A percentile compares a stretch with the other conserved stretches of the same genome.
These are phyloP conservation scores for Nerophis ophidion DNA, from an alignment of 2,113 vertebrate species.

Conservation along the genomic window DNA sequence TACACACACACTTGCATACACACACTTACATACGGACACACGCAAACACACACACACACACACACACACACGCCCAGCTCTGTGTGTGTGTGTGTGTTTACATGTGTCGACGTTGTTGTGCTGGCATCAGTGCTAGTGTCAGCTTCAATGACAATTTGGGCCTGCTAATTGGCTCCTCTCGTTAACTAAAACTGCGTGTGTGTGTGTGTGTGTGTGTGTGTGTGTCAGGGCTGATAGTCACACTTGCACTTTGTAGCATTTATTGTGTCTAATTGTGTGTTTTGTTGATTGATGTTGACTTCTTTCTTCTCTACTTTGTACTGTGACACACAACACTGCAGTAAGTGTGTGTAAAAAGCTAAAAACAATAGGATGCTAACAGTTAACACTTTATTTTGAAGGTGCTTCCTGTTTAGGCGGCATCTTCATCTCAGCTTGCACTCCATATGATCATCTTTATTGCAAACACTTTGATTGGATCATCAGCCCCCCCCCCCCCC, in stretches of 20 bases:
- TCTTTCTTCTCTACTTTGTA: neutral
- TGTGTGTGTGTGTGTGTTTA: conserved; percentile 53
- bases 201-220: conserved; percentile 16
- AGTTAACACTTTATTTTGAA: too few species aligned
- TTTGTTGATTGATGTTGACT: conserved; percentile 12
- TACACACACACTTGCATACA: too few species aligned
- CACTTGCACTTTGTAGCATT: conserved; percentile 55
- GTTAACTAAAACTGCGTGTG: conserved; percentile 52
- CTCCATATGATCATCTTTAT: conserved; percentile 59
- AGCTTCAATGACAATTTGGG: conserved; percentile 59
- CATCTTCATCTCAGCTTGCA: conserved; percentile 23
- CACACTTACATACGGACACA: too few species aligned
- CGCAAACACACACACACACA: conserved; percentile 4
- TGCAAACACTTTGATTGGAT: conserved; percentile 63
- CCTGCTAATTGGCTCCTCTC: conserved; percentile 55
- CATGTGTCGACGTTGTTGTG: conserved; percentile 56
- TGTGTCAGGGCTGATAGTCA: conserved; percentile 50
- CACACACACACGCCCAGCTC: conserved; percentile 20
- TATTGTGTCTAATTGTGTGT: conserved; percentile 26
- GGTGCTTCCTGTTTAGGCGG: too few species aligned
- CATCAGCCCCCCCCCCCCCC: conserved; percentile 23
- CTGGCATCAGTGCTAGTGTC: conserved; percentile 56
- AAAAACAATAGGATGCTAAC: too few species aligned
- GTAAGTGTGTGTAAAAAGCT: too few species aligned
- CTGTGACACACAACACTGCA: too few species aligned